Conservation (phyloP, 64 coral and sea anemone species). For the Platygyra sinensis region DNA sequence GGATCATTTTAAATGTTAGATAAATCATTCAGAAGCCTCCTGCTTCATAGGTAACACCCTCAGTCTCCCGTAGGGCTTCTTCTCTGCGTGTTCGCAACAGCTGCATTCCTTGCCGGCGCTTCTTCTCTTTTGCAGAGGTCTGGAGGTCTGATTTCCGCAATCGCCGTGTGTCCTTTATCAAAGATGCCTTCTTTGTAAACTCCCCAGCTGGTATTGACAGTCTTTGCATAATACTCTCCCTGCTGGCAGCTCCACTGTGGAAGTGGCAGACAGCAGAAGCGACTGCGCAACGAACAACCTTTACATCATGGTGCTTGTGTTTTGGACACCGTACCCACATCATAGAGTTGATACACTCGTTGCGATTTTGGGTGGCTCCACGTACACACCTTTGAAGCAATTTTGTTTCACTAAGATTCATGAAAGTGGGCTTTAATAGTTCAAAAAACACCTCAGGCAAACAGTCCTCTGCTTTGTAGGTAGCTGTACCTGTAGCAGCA, state of each 20-base stretch:
- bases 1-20: no score
- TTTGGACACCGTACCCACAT: conserved; percentile 17
- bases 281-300: conserved; percentile 50
- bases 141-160: conserved; percentile 38
- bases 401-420: conserved; percentile 39
- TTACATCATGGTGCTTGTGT: neutral
- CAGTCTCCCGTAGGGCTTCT: conserved; percentile 51
- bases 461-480: conserved; percentile 16
- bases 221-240: neutral
- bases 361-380: conserved; percentile 63
- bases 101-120: conserved; percentile 23
- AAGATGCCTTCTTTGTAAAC: conserved; percentile 23
- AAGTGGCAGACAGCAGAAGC: conserved; percentile 71
- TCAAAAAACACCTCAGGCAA: conserved; percentile 63
- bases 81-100: conserved; percentile 26
- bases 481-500: neutral
- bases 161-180: conserved; percentile 51
- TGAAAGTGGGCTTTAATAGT: conserved; percentile 20
- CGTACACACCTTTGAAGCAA: neutral
- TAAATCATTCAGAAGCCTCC: conserved; percentile 41
- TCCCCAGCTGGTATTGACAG: conserved; percentile 48
- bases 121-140: conserved; percentile 32
- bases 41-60: conserved; percentile 53
- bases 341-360: conserved; percentile 63
- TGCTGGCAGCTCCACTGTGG: conserved; percentile 53